Evolutionary conservation across 2,888 invertebrate genomes (phyloP).

Genomic region (Eumacrocentrus americanus): DNA sequence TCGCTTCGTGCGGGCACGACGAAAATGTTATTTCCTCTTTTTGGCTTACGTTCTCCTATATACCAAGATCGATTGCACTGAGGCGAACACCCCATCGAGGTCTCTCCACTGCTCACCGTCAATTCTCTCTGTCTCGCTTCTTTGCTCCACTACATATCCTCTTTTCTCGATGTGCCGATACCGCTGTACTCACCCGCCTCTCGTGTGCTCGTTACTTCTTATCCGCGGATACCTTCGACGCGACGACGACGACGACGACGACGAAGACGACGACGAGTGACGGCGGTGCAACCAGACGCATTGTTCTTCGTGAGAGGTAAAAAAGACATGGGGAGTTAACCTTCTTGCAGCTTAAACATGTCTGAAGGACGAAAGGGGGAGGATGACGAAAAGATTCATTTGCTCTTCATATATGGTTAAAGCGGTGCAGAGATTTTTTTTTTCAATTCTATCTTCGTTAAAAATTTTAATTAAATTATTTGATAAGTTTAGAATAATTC

Average conservation of each 20-base stretch:
- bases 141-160: background rate
- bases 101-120: slow-evolving; percentile 3
- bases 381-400: background rate
- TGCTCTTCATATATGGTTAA: background rate
- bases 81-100: slow-evolving; percentile 22
- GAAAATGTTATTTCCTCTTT: slow-evolving; percentile 9
- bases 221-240: slow-evolving; percentile 27
- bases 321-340: background rate
- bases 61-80: slow-evolving; percentile 22
- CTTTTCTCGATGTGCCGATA: slow-evolving; percentile 30
- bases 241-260: slow-evolving; percentile 6
- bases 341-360: background rate
- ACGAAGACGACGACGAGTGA: background rate
- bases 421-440: background rate
- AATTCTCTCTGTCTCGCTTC: slow-evolving; percentile 5
- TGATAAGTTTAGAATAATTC: background rate
- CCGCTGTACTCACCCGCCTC: slow-evolving; percentile 25
- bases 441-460: background rate
- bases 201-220: slow-evolving; percentile 30
- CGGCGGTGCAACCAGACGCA: slow-evolving; percentile 7
- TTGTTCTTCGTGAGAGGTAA: slow-evolving; percentile 7
- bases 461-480: too few species aligned
- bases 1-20: slow-evolving; percentile 23
- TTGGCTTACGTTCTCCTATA: background rate
- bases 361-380: background rate